These are phyloP conservation scores for Luscinia luscinia DNA, from an alignment of 2,797 vertebrate species.

Conservation along the genomic window DNA sequence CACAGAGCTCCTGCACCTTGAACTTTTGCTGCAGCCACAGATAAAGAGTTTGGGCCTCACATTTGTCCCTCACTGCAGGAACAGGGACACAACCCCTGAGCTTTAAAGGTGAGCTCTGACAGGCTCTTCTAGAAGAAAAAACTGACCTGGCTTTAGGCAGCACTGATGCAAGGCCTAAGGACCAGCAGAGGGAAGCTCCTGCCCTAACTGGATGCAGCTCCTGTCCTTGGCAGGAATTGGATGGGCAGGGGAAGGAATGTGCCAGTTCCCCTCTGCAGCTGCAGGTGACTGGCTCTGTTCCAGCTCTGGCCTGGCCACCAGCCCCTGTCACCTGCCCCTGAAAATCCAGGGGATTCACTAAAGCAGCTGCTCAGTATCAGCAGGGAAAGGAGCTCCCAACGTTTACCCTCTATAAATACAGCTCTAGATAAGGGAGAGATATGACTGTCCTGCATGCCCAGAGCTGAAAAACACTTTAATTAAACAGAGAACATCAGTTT, in stretches of 20 bases:
- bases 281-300: constrained; percentile 7
- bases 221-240: constrained; percentile 18
- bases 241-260: constrained; percentile 24
- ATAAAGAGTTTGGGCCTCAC: not conserved
- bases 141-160: not conserved
- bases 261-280: constrained; percentile 45
- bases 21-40: not conserved
- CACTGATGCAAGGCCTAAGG: not conserved
- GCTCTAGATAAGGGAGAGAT: not conserved
- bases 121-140: not conserved
- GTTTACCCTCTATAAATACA: not conserved
- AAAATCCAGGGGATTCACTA: not conserved
- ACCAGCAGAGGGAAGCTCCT: not conserved
- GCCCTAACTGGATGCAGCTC: not conserved
- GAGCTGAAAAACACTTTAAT: not conserved
- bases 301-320: not conserved
- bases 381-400: not conserved
- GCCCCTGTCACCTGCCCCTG: not conserved
- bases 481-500: not conserved
- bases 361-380: not conserved
- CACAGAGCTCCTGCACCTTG: not conserved
- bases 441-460: not conserved
- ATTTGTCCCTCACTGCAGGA: not conserved
- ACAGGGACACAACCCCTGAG: not conserved
- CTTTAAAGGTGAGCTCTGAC: not conserved